Base-by-base conservation (phyloP, 2,888 invertebrate species). In the Agrochola macilenta region DNA sequence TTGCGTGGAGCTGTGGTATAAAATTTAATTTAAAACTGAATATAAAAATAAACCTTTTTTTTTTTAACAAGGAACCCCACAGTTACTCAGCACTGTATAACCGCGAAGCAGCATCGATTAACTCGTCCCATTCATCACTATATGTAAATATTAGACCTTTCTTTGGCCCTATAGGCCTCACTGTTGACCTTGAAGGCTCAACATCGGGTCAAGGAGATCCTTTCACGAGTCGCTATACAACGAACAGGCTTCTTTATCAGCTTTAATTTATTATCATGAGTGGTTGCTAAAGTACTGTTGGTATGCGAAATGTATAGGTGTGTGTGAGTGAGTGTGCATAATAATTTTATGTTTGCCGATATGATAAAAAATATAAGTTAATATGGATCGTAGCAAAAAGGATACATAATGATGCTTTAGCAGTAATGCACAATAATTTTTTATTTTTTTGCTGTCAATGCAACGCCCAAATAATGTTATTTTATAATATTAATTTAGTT, bases 171-270 rank as follows among this genome's bases (percentile, higher is more conserved):
- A 66, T 70, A 83, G 65, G 70, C 74, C 74, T 74, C 79, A 58
- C 74, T 39, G 71, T 75, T 79, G 77, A 80, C 89, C 88, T 88
- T 85, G 79, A 52, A 26, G n/a, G 54, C 76, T 72, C 57, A 64
- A 78, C 78, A 65, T 20, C 61, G 78, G 83, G 89, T 89, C 89
- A 89, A 87, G 89, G 86, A 83, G 80, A 72, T 70, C 58, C 79
- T 78, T 87, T 78, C 61, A 74, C 78, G 70, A 83, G 78, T 73
- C 68, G 66, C 69, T 75, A 60, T 69, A 74, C 43, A 77, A 68
- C 73, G 26, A 73, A 63, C 39, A 64, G 57, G 60, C 43, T 68
- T 75, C 65, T 83, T 73, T 84, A 84, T 75, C 84, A 61, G 69
- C 17, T 26, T 78, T 87, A 78, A 87, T 84, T 84, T 87, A 87